These are phyloP conservation scores for Neomicropteryx cornuta DNA, from an alignment of 1,140 invertebrate genomes.

Conservation along the genomic window DNA sequence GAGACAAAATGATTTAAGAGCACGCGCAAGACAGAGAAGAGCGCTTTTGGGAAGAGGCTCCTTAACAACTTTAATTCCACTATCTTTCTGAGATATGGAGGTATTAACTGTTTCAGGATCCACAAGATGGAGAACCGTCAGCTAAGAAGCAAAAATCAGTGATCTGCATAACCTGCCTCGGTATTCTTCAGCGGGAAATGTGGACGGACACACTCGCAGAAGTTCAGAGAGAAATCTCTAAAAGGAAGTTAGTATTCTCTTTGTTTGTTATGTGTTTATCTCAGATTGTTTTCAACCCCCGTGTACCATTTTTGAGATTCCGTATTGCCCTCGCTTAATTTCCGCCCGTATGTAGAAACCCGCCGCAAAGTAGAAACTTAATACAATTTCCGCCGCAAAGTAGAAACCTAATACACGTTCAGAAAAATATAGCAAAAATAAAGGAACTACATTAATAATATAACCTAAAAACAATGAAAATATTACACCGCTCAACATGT, in stretches of 20 bases:
- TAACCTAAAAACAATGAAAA: too few species aligned
- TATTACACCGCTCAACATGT: too few species aligned
- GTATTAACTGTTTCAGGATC: too few species aligned
- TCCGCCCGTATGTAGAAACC: background rate
- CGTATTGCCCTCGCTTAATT: background rate
- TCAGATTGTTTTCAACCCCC: background rate
- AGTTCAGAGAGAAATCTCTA: slow-evolving; percentile 24
- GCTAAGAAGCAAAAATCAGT: slow-evolving; percentile 20
- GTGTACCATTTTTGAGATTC: background rate
- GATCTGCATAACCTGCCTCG: slow-evolving; percentile 26
- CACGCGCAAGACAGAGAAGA: too few species aligned
- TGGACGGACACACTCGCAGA: slow-evolving; percentile 21
- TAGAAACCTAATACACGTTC: too few species aligned
- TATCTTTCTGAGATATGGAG: too few species aligned
- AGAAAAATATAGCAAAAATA: too few species aligned
- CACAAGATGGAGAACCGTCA: slow-evolving; percentile 15
- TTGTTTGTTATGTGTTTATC: slow-evolving; percentile 2
- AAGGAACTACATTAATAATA: too few species aligned
- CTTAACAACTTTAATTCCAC: too few species aligned
- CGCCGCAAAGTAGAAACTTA: background rate
- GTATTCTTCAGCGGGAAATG: slow-evolving; percentile 25
- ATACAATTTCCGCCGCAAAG: too few species aligned
- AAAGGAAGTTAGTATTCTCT: slow-evolving; percentile 20
- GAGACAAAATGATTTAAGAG: too few species aligned
- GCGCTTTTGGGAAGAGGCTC: too few species aligned